Evolutionary conservation across 2,113 vertebrate genomes (phyloP).

Genomic region (Pardalotus punctatus): DNA sequence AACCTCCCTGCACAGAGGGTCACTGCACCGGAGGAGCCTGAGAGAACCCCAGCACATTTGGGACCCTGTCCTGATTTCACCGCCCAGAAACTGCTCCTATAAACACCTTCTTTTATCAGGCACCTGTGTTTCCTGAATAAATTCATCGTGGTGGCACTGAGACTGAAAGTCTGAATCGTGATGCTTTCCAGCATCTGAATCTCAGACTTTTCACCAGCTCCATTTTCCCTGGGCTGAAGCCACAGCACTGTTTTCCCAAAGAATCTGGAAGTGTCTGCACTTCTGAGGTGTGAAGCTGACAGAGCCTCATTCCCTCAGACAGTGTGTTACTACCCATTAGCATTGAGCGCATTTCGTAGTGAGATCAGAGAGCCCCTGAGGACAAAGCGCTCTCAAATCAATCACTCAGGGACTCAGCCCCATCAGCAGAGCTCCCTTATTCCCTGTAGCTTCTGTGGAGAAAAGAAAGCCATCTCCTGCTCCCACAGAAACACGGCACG

Average conservation of each 20-base stretch:
- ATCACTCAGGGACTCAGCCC: background rate
- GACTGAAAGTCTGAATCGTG: background rate
- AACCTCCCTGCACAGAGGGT: fast-evolving
- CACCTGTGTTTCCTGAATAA: background rate
- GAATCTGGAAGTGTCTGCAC: background rate
- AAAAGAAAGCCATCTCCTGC: background rate
- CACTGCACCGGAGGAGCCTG: background rate
- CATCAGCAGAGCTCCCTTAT: background rate
- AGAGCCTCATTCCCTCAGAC: background rate
- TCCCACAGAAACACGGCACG: fast-evolving
- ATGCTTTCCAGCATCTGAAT: background rate
- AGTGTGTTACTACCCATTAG: background rate
- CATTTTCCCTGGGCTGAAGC: background rate
- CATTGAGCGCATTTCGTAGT: background rate
- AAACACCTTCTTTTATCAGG: background rate
- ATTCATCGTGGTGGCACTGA: background rate
- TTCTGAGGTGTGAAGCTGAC: background rate
- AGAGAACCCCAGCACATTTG: background rate
- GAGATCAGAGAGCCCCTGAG: background rate
- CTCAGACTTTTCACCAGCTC: background rate
- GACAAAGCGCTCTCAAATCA: background rate
- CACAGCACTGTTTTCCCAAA: background rate
- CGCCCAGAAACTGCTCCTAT: background rate
- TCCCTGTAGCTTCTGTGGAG: background rate
- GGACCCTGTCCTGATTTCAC: background rate